Evolutionary conservation across 2,113 vertebrate species (phyloP).

Genomic region (Drymodes brunneopygia): DNA sequence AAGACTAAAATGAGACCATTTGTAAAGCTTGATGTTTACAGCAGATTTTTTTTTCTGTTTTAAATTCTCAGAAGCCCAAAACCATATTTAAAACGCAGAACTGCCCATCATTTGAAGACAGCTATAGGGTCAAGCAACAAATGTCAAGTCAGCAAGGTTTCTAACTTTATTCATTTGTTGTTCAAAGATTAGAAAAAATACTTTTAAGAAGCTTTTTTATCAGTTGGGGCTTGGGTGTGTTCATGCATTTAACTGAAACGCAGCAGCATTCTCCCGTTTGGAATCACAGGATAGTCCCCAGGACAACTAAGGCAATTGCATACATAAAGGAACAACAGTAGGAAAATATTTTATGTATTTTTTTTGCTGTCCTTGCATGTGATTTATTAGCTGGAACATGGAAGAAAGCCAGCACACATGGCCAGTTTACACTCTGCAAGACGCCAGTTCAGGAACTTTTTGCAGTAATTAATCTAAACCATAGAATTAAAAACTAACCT

Average conservation of each 20-base stretch:
- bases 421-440: background rate
- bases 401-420: slow-evolving; percentile 8
- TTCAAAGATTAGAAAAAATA: background rate
- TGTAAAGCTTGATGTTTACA: background rate
- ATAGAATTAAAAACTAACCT: background rate
- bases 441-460: background rate
- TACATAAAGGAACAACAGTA: background rate
- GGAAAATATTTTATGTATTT: slow-evolving; percentile 9
- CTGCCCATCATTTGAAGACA: background rate
- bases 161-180: background rate
- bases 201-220: background rate
- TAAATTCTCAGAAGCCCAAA: background rate
- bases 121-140: background rate
- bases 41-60: background rate
- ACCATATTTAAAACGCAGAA: background rate
- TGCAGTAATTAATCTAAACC: slow-evolving; percentile 29
- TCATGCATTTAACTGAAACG: background rate
- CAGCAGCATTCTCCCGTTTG: background rate
- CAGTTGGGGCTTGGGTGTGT: background rate
- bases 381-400: slow-evolving; percentile 6
- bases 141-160: background rate
- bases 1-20: background rate
- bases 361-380: background rate
- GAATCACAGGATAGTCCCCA: background rate
- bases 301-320: background rate